Evolutionary conservation across 2,888 invertebrate genomes (phyloP), one percentile per base, ranked within the genome.

Genomic region (Atrina japonica): DNA sequence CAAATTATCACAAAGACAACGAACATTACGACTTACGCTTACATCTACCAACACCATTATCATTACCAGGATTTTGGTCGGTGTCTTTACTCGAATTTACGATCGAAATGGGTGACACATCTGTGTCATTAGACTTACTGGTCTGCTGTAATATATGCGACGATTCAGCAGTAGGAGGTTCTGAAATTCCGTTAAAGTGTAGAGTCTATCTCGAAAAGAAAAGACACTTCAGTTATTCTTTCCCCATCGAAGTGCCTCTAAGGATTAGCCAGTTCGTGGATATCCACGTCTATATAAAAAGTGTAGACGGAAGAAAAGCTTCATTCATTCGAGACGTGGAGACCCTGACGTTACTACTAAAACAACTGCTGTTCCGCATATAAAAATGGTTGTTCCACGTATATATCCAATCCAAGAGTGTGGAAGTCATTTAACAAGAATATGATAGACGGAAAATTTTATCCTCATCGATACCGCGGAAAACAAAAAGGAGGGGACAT

Each of bases 271-370:
- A 61, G 1, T 47, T 68, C 23, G 43, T 30, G 9, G 60, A 68
- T 2, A 55, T 68, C 0, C 65, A 65, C 41, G 47, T 68, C 40
- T 68, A 68, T 73, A 73, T 73, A 59, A 68, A 49, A 40, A 68
- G 68, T 43, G 35, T 23, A 2, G 35, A 67, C 27, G 35, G 43
- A 14, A 9, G 25, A 16, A 41, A 55, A 1, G 66, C 61, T 5
- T 66, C 61, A 70, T 66, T 70, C 14, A n/a, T 70, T 1, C 41
- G n/a, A 25, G 52, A 41, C 29, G 43, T 52, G n/a, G 66, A 63
- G 47, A 64, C 72, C 11, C 30, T 73, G 14, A 55, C 65, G 47
- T 65, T 73, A 14, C 50, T 64, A 21, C 61, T 52, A 9, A 63
- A 43, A 35, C 45, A 43, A 23, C 35, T 43, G 25, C n/a, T n/a